These are phyloP conservation scores for Achroia grisella DNA, from an alignment of 1,140 invertebrate genomes.

Conservation along the genomic window DNA sequence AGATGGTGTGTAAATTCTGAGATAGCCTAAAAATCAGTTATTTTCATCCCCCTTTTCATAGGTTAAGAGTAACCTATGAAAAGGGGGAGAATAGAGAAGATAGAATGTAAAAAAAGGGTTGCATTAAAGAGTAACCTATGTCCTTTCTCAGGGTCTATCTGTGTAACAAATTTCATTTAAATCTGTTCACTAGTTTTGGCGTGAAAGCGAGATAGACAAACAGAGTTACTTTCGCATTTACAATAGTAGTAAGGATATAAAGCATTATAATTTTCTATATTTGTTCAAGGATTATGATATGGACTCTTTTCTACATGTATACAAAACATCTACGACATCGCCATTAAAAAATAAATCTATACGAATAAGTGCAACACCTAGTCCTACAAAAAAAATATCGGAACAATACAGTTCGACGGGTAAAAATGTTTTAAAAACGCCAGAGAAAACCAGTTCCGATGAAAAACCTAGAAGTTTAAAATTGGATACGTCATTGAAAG, in stretches of 20 bases:
- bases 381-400: conserved; percentile 17
- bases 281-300: conserved; percentile 36
- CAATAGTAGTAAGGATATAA: neutral
- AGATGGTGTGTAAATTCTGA: too few relatives aligned
- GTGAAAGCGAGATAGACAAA: too few relatives aligned
- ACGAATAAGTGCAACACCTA: conserved; percentile 33
- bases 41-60: too few relatives aligned
- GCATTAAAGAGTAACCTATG: too few relatives aligned
- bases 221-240: too few relatives aligned
- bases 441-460: conserved; percentile 26
- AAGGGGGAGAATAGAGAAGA: too few relatives aligned
- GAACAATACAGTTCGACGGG: conserved; percentile 4
- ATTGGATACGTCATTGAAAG: conserved; percentile 32
- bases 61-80: too few relatives aligned
- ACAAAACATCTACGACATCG: conserved; percentile 11
- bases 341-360: conserved; percentile 23
- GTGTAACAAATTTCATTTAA: too few relatives aligned
- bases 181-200: too few relatives aligned
- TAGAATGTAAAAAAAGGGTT: too few relatives aligned
- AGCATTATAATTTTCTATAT: conserved; percentile 8
- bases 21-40: too few relatives aligned
- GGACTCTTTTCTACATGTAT: conserved; percentile 10
- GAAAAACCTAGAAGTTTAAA: conserved; percentile 37
- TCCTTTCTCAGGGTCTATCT: too few relatives aligned
- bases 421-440: conserved; percentile 23